Percentiles rank a stretch among this genome's conserved stretches.
Conservation (phyloP, 2,797 vertebrate species). For the Pogoniulus pusillus region DNA sequence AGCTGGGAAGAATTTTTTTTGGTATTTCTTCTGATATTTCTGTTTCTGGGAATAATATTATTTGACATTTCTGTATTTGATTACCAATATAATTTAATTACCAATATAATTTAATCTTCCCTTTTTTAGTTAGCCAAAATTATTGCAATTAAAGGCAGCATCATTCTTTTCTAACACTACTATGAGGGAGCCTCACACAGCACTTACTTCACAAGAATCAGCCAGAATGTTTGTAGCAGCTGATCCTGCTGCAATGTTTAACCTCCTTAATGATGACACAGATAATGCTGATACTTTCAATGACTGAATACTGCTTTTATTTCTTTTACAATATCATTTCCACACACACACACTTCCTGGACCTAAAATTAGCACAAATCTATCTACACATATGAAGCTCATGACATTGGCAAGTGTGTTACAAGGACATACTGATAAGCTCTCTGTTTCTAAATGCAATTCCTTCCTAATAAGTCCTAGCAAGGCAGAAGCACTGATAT, state of each 20-base stretch:
- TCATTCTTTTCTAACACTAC: neutral
- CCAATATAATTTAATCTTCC: neutral
- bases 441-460: neutral
- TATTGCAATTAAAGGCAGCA: neutral
- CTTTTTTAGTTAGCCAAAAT: neutral
- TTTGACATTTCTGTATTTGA: too few relatives aligned
- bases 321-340: neutral
- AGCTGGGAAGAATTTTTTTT: neutral
- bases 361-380: constrained; percentile 1
- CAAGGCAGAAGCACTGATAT: neutral
- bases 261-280: neutral
- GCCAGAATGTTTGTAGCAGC: neutral
- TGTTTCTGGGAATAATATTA: too few relatives aligned
- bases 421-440: constrained; percentile 29
- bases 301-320: neutral
- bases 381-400: neutral
- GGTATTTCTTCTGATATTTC: neutral
- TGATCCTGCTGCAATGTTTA: neutral
- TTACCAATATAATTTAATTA: too few relatives aligned
- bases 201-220: neutral
- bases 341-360: neutral
- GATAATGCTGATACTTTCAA: neutral
- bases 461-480: neutral
- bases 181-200: neutral
- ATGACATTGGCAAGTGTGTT: neutral